phyloP scores from a whole-genome alignment of 92 coral and sea anemone genomes.

The Anthopleura xanthogrammica region DNA sequence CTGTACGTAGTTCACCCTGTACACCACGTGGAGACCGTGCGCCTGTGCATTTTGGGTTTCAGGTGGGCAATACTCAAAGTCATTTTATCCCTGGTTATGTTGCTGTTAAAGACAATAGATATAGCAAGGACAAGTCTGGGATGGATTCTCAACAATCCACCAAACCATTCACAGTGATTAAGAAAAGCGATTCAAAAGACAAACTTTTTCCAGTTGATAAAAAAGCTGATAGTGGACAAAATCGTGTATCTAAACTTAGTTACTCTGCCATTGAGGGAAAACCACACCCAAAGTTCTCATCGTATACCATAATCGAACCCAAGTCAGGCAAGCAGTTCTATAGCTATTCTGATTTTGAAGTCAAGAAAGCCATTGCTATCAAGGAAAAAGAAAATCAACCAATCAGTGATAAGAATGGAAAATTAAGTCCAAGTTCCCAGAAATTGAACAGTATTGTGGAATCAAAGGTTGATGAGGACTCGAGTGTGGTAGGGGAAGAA shows the following conservation, averaged over 20 bases:
- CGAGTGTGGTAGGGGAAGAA: background rate
- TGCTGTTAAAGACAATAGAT: constrained; percentile 4
- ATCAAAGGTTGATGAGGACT: background rate
- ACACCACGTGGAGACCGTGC: constrained; percentile 62
- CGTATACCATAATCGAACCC: constrained; percentile 17
- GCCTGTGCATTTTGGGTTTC: constrained; percentile 59
- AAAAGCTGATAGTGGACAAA: no score
- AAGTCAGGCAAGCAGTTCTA: background rate
- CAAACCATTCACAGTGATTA: background rate
- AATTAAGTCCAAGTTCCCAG: background rate
- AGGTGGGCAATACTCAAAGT: constrained; percentile 38
- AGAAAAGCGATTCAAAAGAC: background rate
- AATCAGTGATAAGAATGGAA: background rate
- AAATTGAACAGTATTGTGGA: background rate
- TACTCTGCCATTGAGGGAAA: no score
- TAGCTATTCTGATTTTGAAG: constrained; percentile 2
- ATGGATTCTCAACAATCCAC: constrained; percentile 2
- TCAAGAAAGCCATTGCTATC: background rate
- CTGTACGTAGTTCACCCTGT: constrained; percentile 60
- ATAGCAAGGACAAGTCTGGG: background rate
- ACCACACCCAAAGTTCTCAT: background rate
- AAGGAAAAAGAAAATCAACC: background rate
- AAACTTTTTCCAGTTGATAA: background rate
- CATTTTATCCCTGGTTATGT: background rate
- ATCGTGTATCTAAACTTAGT: background rate